phyloP scores from a whole-genome alignment of 2,113 vertebrate species.

The Nansenia antarctica region DNA sequence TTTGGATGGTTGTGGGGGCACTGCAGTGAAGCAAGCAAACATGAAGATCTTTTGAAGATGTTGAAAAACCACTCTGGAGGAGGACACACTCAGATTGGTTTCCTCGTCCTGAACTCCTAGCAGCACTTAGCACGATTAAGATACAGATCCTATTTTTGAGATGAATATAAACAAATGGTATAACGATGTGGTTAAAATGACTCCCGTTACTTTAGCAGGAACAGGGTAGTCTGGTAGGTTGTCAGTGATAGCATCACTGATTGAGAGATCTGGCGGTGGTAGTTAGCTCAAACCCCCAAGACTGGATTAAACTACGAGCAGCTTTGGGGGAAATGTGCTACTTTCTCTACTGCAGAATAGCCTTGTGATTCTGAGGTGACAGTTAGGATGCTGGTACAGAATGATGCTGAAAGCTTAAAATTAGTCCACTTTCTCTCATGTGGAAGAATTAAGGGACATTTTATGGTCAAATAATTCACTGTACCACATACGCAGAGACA shows the following conservation, averaged over 20 bases:
- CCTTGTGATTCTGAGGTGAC: too few species aligned
- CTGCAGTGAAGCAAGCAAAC: slow-evolving; percentile 11
- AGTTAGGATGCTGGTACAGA: too few species aligned
- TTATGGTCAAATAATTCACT: too few species aligned
- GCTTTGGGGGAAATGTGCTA: too few species aligned
- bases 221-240: not conserved
- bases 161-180: not conserved
- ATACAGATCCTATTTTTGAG: slow-evolving; percentile 7
- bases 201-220: not conserved
- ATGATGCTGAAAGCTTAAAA: too few species aligned
- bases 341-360: too few species aligned
- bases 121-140: slow-evolving; percentile 46
- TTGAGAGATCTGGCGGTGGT: not conserved
- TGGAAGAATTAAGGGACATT: too few species aligned
- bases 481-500: too few species aligned
- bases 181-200: not conserved
- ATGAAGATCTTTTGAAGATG: slow-evolving; percentile 31
- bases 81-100: slow-evolving; percentile 12
- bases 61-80: slow-evolving; percentile 16
- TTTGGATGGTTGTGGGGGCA: not conserved
- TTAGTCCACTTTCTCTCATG: too few species aligned
- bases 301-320: too few species aligned
- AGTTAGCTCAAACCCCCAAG: too few species aligned
- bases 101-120: slow-evolving; percentile 13
- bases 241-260: not conserved